Conservation (phyloP, 2,888 invertebrate genomes). For the Cenopis cana region DNA sequence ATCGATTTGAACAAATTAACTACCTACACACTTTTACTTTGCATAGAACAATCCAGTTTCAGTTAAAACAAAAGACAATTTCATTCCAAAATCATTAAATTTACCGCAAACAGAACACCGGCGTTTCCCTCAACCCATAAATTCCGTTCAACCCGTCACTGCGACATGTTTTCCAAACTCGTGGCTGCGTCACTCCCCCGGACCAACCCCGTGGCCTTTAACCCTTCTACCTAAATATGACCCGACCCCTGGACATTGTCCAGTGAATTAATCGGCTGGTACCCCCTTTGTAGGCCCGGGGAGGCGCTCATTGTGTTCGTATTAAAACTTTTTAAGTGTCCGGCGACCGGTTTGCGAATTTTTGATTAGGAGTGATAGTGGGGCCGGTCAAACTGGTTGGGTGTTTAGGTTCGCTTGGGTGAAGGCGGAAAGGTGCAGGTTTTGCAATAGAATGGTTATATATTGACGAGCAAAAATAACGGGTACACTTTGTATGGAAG, state of each 20-base stretch:
- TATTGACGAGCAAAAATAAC: too few species aligned
- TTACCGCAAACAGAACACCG: background rate
- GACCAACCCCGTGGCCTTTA: constrained; percentile 78
- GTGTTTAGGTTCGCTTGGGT: constrained; percentile 30
- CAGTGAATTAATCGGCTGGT: constrained; percentile 81
- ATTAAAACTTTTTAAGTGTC: constrained; percentile 80
- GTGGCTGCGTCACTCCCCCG: constrained; percentile 76
- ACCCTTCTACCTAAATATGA: constrained; percentile 84
- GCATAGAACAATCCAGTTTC: background rate
- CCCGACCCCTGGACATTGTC: constrained; percentile 79
- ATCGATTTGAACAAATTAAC: background rate
- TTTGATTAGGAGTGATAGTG: constrained; percentile 42
- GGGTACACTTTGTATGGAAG: too few species aligned
- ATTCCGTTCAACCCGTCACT: constrained; percentile 60
- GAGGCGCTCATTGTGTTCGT: constrained; percentile 71
- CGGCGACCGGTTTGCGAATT: constrained; percentile 61
- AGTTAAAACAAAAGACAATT: background rate
- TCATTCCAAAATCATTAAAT: constrained; percentile 8
- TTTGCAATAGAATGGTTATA: constrained; percentile 5
- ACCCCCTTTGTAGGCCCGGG: constrained; percentile 74
- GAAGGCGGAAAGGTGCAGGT: constrained; percentile 10
- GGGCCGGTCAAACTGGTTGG: constrained; percentile 44
- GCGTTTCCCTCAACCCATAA: constrained; percentile 66
- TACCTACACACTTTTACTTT: background rate
- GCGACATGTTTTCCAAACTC: constrained; percentile 76